Evolutionary conservation across 92 coral and sea anemone genomes (phyloP), one percentile per base, ranked within the genome.

Genomic region (Porites evermanni): DNA sequence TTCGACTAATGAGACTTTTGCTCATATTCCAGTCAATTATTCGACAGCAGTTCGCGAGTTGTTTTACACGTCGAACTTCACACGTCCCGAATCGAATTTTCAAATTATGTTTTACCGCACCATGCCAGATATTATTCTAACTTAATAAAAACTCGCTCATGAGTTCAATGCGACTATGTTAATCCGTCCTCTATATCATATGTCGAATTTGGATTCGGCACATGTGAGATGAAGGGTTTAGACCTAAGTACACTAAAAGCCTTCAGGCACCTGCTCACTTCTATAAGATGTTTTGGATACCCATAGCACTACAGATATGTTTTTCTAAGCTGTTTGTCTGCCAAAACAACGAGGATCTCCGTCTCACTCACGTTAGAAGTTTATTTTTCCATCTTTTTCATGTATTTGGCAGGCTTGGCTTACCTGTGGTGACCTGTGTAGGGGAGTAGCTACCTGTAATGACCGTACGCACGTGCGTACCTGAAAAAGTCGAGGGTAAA

Each of bases 91-190:
- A 61, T 61, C 66, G 66, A 61, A 61, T 61, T 61, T 61, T 61
- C 66, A 61, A 61, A 61, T 61, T 61, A 61, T 61, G 66, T 61
- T 61, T 61, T 61, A 61, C 66, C 66, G 66, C 66, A 61, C 66
- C 66, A 61, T 61, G 66, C 66, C 66, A 61, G 2, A 61, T 61
- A 3, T 61, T 61, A 61, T 61, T 61, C 14, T 4, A 61, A 61
- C 66, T 61, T 61, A 61, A 61, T 61, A 61, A 61, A 61, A 61
- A 61, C 66, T 61, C 66, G 66, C 66, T 61, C 66, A 61, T 5
- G 66, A 61, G 66, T 61, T 61, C 66, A 61, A 61, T 61, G 66
- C 66, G 66, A 61, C 66, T 61, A 61, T 61, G 66, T 18, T 61
- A 3, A 61, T 61, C 66, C 66, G 66, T 61, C 66, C 14, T 61